Conservation (phyloP, 2,113 vertebrate species). For the Ahaetulla prasina region DNA sequence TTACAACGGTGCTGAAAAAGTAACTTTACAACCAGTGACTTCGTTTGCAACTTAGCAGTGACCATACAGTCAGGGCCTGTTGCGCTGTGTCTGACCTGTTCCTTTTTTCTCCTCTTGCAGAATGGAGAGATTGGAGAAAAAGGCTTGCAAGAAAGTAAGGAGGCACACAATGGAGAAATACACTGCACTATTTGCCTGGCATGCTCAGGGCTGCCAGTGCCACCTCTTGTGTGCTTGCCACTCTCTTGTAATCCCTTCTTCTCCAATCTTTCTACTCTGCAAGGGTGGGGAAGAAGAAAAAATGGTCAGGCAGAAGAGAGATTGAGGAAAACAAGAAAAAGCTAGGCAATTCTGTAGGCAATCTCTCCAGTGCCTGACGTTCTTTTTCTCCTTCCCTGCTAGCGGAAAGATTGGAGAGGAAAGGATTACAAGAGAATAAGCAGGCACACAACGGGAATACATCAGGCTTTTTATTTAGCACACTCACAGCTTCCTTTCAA, state of each 20-base stretch:
- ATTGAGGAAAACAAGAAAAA: background rate
- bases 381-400: background rate
- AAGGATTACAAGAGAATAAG: background rate
- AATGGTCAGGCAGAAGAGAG: background rate
- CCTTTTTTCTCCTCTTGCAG: background rate
- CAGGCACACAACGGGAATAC: background rate
- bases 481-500: background rate
- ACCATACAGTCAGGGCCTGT: background rate
- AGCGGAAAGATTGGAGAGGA: background rate
- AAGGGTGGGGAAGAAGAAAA: background rate
- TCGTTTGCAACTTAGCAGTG: background rate
- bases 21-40: background rate
- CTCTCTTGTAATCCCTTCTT: background rate
- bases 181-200: background rate
- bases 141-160: background rate
- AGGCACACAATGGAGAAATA: background rate
- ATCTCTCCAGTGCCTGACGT: background rate
- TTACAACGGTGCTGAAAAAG: background rate
- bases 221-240: background rate
- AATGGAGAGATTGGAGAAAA: background rate
- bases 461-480: background rate
- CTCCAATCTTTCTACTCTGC: background rate
- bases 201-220: background rate
- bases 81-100: background rate
- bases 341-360: background rate